Evolutionary conservation across 2,113 vertebrate genomes (phyloP).

Genomic region (Triplophysa dalaica): DNA sequence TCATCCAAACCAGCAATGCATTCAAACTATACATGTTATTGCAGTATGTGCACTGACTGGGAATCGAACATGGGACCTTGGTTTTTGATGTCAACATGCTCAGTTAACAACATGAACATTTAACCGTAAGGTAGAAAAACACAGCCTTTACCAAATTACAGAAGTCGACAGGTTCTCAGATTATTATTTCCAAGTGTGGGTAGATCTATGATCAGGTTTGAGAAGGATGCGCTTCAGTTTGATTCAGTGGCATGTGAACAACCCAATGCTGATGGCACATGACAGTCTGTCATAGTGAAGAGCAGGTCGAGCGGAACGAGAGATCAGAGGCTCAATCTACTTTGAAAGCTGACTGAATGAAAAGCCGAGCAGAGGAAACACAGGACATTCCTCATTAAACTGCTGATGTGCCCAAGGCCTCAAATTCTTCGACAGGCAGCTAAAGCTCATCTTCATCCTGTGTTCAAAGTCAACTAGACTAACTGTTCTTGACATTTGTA

Average conservation of each 20-base stretch:
- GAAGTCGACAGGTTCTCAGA: constrained; percentile 25
- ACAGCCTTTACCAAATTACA: not conserved
- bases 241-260: constrained; percentile 64
- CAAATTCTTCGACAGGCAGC: constrained; percentile 4
- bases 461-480: constrained; percentile 6
- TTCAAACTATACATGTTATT: no score
- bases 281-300: constrained; percentile 83
- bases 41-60: no score
- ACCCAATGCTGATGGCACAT: constrained; percentile 70
- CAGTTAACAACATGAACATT: no score
- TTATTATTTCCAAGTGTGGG: constrained; percentile 54
- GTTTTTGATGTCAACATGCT: no score
- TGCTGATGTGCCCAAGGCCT: not conserved
- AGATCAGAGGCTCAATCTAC: constrained; percentile 70
- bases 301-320: constrained; percentile 77
- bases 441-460: constrained; percentile 12
- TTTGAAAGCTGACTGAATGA: constrained; percentile 41
- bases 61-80: no score
- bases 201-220: not conserved
- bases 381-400: constrained; percentile 20
- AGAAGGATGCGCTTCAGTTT: constrained; percentile 40
- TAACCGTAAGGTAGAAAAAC: not conserved
- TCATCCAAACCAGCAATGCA: no score
- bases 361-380: constrained; percentile 40
- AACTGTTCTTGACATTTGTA: not conserved